Evolutionary conservation across 2,113 vertebrate species (phyloP).

Genomic region (Origma solitaria): DNA sequence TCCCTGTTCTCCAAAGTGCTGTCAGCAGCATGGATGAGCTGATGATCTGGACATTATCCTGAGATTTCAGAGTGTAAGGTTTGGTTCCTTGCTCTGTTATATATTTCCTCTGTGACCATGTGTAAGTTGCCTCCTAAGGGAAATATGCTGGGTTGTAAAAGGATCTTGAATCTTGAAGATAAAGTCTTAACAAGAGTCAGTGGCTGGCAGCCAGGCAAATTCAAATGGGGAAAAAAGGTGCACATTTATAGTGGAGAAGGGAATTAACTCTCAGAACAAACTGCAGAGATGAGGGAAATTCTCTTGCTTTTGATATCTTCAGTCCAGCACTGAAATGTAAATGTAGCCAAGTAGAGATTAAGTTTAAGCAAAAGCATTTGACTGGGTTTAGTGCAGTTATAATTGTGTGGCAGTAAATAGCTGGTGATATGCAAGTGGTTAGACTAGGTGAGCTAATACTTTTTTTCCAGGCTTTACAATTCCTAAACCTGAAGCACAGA

Average conservation of each 20-base stretch:
- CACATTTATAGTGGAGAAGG: not conserved
- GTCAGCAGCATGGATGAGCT: not conserved
- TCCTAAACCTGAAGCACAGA: not conserved
- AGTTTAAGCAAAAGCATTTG: not conserved
- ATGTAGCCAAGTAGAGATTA: not conserved
- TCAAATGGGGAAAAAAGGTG: not conserved
- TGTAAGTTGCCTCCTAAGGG: not conserved
- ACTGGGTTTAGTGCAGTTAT: not conserved
- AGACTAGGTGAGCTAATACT: not conserved
- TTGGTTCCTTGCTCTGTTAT: not conserved
- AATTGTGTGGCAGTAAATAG: not conserved
- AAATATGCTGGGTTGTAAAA: not conserved
- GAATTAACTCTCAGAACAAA: not conserved
- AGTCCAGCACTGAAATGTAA: not conserved
- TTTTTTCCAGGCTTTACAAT: not conserved
- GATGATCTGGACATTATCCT: not conserved
- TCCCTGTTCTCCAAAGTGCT: not conserved
- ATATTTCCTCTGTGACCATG: not conserved
- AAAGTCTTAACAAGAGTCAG: not conserved
- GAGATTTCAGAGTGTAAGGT: not conserved
- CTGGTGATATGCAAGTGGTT: not conserved
- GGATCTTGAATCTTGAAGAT: conserved; percentile 22
- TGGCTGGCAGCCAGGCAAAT: not conserved
- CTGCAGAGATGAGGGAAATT: not conserved
- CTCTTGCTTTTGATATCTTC: not conserved